These are phyloP conservation scores for Polydrusus tereticollis DNA, from an alignment of 2,888 invertebrate species.

Conservation along the genomic window DNA sequence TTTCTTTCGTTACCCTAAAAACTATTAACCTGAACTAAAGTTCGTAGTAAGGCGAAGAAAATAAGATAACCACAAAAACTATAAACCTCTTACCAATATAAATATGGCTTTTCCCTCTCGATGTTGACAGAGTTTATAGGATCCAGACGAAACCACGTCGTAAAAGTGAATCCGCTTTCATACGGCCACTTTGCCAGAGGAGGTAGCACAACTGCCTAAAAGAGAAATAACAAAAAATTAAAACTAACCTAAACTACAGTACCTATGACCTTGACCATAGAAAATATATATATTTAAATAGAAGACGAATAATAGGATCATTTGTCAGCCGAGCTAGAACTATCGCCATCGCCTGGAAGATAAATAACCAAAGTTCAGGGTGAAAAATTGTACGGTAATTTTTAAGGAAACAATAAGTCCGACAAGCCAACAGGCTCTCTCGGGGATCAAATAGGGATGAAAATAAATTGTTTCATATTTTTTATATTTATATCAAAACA, in stretches of 20 bases:
- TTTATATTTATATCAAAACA: not conserved
- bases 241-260: too few relatives aligned
- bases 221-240: conserved; percentile 50
- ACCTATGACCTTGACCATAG: too few relatives aligned
- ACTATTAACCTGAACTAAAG: too few relatives aligned
- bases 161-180: conserved; percentile 99
- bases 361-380: conserved; percentile 48
- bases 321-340: conserved; percentile 96
- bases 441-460: not conserved
- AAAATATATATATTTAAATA: too few relatives aligned
- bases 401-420: conserved; percentile 46
- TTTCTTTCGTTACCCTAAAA: too few relatives aligned
- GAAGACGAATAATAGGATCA: conserved; percentile 32
- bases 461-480: conserved; percentile 25
- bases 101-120: conserved; percentile 97
- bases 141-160: conserved; percentile 99
- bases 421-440: conserved; percentile 17
- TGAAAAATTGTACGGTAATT: conserved; percentile 43
- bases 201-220: conserved; percentile 94
- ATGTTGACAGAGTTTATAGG: conserved; percentile 98
- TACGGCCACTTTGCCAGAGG: conserved; percentile 99
- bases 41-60: not conserved
- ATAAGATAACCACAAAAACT: conserved; percentile 5
- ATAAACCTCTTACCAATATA: conserved; percentile 85
- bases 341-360: conserved; percentile 86